Evolutionary conservation across 2,888 invertebrate genomes (phyloP).

Genomic region (Scaptomyza caliginosa): DNA sequence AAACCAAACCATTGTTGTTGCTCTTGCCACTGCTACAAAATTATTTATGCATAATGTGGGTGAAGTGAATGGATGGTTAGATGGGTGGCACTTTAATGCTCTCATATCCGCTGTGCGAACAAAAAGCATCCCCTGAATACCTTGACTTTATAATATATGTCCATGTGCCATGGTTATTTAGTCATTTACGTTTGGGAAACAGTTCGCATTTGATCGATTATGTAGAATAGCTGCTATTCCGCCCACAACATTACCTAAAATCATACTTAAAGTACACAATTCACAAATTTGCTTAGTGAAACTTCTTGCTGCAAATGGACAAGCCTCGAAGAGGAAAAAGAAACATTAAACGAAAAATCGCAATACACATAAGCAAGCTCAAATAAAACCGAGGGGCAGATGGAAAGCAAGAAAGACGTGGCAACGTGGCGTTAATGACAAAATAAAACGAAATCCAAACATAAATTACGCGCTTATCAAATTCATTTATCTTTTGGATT

Average conservation of each 20-base stretch:
- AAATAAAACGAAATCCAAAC: slow-evolving; percentile 80
- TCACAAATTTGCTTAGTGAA: slow-evolving; percentile 3
- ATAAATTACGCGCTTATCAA: slow-evolving; percentile 80
- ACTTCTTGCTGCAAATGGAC: slow-evolving; percentile 2
- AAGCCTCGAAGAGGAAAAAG: slow-evolving; percentile 4
- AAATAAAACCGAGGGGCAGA: background rate
- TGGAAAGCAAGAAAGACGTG: slow-evolving; percentile 20
- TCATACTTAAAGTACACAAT: slow-evolving; percentile 9
- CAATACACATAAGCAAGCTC: slow-evolving; percentile 1
- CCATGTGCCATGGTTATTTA: slow-evolving; percentile 7
- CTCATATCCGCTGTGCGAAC: slow-evolving; percentile 23
- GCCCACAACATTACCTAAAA: slow-evolving; percentile 29
- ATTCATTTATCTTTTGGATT: slow-evolving; percentile 80
- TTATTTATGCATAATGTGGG: slow-evolving; percentile 75
- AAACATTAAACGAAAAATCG: slow-evolving; percentile 8
- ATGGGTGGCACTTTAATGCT: slow-evolving; percentile 26
- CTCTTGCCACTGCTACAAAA: slow-evolving; percentile 45
- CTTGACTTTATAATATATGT: slow-evolving; percentile 3
- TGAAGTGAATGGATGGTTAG: slow-evolving; percentile 19
- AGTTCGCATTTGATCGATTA: slow-evolving; percentile 66
- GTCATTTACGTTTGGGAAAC: slow-evolving; percentile 42
- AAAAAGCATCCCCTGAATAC: slow-evolving; percentile 11
- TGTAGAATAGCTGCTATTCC: slow-evolving; percentile 11
- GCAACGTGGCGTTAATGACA: slow-evolving; percentile 77
- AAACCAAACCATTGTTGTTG: slow-evolving; percentile 48